phyloP scores from a whole-genome alignment of 2,113 vertebrate genomes.

The Chaetops frenatus region DNA sequence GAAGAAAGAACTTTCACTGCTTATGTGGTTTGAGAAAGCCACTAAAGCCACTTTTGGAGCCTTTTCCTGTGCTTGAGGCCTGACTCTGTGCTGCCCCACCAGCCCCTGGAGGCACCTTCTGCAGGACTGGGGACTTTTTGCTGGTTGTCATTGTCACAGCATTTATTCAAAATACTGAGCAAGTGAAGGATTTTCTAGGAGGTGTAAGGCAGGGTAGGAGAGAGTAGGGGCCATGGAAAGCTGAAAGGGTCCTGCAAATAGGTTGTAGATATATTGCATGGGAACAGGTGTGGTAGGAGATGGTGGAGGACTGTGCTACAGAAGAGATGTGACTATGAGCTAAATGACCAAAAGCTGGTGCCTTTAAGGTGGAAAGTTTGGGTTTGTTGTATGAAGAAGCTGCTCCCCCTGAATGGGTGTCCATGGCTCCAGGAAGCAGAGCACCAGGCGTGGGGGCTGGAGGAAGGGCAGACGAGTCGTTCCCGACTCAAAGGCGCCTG shows the following conservation, averaged over 20 bases:
- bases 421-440: background rate
- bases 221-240: fast-evolving
- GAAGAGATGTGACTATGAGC: background rate
- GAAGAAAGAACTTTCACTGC: background rate
- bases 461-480: background rate
- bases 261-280: background rate
- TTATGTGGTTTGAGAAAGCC: background rate
- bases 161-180: background rate
- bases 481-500: background rate
- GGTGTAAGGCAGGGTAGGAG: background rate
- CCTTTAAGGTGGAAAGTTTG: background rate
- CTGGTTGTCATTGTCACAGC: background rate
- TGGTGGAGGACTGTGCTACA: fast-evolving
- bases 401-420: fast-evolving
- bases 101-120: background rate
- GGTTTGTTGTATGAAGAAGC: background rate
- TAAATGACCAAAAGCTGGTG: background rate
- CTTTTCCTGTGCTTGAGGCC: background rate
- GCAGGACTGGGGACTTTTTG: background rate
- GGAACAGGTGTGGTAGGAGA: background rate
- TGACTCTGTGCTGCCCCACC: background rate
- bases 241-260: background rate
- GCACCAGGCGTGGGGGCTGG: background rate
- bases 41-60: background rate
- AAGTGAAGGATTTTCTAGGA: background rate